Percentiles rank a stretch among this genome's conserved stretches.
phyloP scores from a whole-genome alignment of 2,888 invertebrate genomes.

The Thereva unica region DNA sequence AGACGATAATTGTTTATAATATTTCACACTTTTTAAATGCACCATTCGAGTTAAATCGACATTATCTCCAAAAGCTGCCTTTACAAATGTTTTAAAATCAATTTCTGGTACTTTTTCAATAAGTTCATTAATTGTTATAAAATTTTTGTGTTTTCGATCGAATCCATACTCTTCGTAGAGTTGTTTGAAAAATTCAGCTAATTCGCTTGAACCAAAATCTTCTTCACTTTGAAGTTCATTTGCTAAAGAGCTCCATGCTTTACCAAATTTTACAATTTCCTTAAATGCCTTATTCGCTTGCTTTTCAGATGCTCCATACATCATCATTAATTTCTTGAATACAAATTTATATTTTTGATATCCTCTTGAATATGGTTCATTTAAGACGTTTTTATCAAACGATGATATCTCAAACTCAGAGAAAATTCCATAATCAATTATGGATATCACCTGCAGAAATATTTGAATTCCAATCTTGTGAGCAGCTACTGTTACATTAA shows the following conservation, averaged over 20 bases:
- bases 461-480: slow-evolving; percentile 8
- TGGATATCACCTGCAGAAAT: not conserved
- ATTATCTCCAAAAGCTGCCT: no score
- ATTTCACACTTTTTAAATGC: not conserved
- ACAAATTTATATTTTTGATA: slow-evolving; percentile 19
- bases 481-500: not conserved
- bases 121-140: no score
- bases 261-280: slow-evolving; percentile 11
- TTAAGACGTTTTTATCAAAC: not conserved
- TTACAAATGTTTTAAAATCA: no score
- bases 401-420: not conserved
- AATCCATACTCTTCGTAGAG: no score
- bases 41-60: not conserved
- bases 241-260: no score
- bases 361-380: not conserved
- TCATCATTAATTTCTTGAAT: slow-evolving; percentile 3
- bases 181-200: not conserved
- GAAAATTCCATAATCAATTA: not conserved
- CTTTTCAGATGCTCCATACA: slow-evolving; percentile 4
- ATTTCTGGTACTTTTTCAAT: no score
- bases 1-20: not conserved
- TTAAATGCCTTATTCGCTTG: slow-evolving; percentile 10
- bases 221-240: not conserved
- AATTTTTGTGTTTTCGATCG: no score
- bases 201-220: no score